These are phyloP conservation scores for Eretmocerus hayati DNA, from an alignment of 2,888 invertebrate genomes.

Conservation along the genomic window DNA sequence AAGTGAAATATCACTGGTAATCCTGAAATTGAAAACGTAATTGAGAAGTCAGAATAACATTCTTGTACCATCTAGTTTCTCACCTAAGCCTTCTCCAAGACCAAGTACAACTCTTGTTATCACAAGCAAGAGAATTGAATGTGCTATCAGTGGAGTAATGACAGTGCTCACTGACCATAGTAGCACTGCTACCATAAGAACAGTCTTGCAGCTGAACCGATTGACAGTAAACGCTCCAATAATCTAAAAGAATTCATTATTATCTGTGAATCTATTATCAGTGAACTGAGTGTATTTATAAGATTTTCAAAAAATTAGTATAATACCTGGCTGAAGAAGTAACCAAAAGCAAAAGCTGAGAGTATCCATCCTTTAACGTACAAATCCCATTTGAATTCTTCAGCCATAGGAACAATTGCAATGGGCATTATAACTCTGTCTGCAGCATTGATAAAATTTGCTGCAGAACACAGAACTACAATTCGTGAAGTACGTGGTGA, in stretches of 20 bases:
- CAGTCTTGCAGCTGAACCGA: conserved; percentile 62
- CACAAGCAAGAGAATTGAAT: conserved; percentile 58
- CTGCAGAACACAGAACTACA: conserved; percentile 62
- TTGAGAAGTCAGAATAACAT: too few species aligned
- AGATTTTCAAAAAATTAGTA: not conserved
- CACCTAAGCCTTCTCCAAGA: conserved; percentile 67
- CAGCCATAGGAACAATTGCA: conserved; percentile 67
- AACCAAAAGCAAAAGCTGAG: conserved; percentile 69
- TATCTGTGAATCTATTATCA: not conserved
- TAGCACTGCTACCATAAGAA: conserved; percentile 61
- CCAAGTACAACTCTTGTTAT: conserved; percentile 61
- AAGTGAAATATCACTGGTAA: conserved; percentile 70
- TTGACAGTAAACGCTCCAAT: conserved; percentile 63
- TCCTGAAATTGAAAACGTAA: too few species aligned
- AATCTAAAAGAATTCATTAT: conserved; percentile 43
- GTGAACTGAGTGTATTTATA: not conserved
- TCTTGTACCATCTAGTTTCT: too few species aligned
- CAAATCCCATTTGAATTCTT: conserved; percentile 63
- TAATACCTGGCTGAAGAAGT: conserved; percentile 66
- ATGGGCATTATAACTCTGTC: conserved; percentile 74
- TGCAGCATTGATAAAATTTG: conserved; percentile 72
- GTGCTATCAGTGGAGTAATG: conserved; percentile 62
- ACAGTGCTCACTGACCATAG: conserved; percentile 69
- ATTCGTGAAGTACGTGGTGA: conserved; percentile 53
- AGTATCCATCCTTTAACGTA: conserved; percentile 69